phyloP scores from a whole-genome alignment of 53 echinoderm and acorn worm genomes.

The Astropecten irregularis region DNA sequence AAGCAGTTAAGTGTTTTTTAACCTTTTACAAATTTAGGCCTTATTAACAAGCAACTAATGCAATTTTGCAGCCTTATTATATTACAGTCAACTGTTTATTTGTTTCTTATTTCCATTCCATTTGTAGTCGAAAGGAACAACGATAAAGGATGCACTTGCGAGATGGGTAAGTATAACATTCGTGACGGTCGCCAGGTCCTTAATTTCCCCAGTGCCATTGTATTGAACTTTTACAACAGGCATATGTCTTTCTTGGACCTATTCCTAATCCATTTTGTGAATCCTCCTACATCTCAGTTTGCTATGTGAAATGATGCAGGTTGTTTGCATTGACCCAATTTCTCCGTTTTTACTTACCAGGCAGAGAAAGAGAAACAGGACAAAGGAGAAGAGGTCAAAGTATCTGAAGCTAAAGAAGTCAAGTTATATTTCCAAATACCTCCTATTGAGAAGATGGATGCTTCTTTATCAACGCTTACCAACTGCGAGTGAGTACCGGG shows the following conservation, averaged over 20 bases:
- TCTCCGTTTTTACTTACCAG: not conserved
- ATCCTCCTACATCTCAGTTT: too few relatives aligned
- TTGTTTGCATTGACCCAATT: too few relatives aligned
- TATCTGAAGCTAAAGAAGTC: conserved; percentile 80
- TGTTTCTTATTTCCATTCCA: not conserved
- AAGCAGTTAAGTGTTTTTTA: too few relatives aligned
- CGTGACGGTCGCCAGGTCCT: too few relatives aligned
- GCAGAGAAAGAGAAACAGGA: conserved; percentile 49
- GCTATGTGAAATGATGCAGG: too few relatives aligned
- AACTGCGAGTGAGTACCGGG: conserved; percentile 77
- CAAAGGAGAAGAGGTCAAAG: conserved; percentile 50
- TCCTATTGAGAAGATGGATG: conserved; percentile 99
- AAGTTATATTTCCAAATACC: conserved; percentile 75
- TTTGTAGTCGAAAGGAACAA: conserved; percentile 75
- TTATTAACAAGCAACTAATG: too few relatives aligned
- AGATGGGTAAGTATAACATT: conserved; percentile 74
- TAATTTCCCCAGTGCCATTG: too few relatives aligned
- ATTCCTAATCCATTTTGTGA: too few relatives aligned
- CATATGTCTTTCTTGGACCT: too few relatives aligned
- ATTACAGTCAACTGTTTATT: not conserved
- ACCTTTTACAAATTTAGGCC: too few relatives aligned
- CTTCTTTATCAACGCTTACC: conserved; percentile 87
- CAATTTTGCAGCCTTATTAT: too few relatives aligned
- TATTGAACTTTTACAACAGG: too few relatives aligned
- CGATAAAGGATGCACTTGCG: conserved; percentile 89